Evolutionary conservation across 2,797 vertebrate species (phyloP), one percentile per base, ranked within the genome.

Genomic region (Alectoris magna): DNA sequence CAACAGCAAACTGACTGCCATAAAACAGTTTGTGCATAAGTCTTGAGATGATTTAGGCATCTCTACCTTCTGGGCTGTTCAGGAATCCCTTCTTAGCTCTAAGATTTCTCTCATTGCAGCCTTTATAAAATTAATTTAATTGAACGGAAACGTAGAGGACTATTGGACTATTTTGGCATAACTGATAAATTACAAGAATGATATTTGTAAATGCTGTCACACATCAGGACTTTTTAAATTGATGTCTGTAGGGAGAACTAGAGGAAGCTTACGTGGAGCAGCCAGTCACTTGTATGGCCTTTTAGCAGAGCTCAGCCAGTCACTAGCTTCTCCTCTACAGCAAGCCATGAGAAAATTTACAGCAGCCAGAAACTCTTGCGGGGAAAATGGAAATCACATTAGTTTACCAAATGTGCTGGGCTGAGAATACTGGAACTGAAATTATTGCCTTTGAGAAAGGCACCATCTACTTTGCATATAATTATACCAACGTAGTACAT

Each of bases 341-440:
- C 24, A 90, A 56, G 14, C 38, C 62, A 38, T 21, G 16, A 91
- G 46, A 46, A 90, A 71, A 84, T 41, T 36, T 49, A 72, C 56
- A 78, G 68, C 27, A 81, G 55, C 53, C 62, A 95, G 80, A 86
- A 91, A 66, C 11, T 71, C 76, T 39, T 67, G 19, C n/a, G 39
- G 64, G 43, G 83, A 83, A 88, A 60, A 77, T 49, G 23, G n/a
- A 80, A 74, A 70, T 81, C 63, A 53, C 16, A 34, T 43, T 77
- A 49, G 11, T 48, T 31, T 49, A 56, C n/a, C 83, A 83, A 51
- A 36, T 39, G 10, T 51, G 46, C 48, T 74, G 38, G 59, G 56
- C 80, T 84, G 53, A 84, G 67, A 77, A 80, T 68, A 81, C n/a
- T 62, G 41, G 63, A 88, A 86, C 48, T 71, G 70, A 80, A 80